Percentiles rank a stretch among this genome's conserved stretches.
Evolutionary conservation across 1,140 invertebrate species (phyloP).

Genomic region (Caenorhabditis tropicalis): DNA sequence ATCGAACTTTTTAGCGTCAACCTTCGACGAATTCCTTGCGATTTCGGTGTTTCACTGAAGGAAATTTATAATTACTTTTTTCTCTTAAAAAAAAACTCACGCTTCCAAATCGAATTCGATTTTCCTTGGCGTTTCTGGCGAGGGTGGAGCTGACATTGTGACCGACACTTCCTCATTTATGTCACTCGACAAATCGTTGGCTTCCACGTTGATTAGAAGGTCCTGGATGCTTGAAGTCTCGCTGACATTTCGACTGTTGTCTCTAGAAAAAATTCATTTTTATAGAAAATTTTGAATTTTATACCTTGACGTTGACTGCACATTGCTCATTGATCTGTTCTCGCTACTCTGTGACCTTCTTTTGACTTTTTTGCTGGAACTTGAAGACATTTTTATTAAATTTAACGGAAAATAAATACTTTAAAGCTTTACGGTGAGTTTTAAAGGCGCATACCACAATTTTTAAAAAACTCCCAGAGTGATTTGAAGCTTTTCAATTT

Average conservation of each 20-base stretch:
- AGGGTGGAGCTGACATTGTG: constrained; percentile 9
- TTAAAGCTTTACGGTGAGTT: neutral
- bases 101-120: constrained; percentile 1
- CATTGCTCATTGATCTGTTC: neutral
- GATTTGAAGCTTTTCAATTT: neutral
- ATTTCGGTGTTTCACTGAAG: constrained; percentile 7
- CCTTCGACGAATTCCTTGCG: neutral
- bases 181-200: constrained; percentile 20
- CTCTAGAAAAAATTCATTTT: neutral
- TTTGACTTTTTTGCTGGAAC: neutral
- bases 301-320: constrained; percentile 13
- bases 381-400: neutral
- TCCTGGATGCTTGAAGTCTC: constrained; percentile 29
- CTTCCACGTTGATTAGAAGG: neutral
- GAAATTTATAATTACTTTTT: neutral
- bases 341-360: neutral
- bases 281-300: neutral
- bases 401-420: neutral
- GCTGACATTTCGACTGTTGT: neutral
- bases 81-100: neutral
- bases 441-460: neutral
- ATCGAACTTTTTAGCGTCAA: neutral
- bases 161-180: constrained; percentile 9
- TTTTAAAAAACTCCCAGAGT: neutral
- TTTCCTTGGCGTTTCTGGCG: neutral